Conservation (phyloP, 2,797 vertebrate species). For the Xiphorhynchus erythropygius region DNA sequence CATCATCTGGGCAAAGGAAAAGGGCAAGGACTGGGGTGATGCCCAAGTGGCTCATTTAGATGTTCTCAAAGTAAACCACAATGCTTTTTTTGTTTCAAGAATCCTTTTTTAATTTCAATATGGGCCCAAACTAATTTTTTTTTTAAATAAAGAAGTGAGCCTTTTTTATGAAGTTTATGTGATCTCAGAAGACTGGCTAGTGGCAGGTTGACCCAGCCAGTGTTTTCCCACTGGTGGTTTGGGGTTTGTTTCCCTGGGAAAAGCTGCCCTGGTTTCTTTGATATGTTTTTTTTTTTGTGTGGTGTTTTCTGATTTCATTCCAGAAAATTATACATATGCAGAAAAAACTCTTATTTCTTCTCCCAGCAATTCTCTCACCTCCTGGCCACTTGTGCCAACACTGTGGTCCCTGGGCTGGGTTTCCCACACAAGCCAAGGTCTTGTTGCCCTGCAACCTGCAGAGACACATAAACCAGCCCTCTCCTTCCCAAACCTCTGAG, state of each 20-base stretch:
- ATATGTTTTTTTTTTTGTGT: neutral
- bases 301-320: neutral
- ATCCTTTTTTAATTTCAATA: neutral
- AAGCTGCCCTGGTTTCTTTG: neutral
- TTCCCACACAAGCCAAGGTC: neutral
- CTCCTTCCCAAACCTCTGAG: neutral
- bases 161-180: neutral
- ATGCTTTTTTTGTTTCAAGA: neutral
- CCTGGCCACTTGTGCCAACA: neutral
- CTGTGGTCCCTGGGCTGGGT: neutral
- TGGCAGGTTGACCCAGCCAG: slow-evolving; percentile 47
- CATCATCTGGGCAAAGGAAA: neutral
- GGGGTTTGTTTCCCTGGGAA: neutral
- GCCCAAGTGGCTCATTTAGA: neutral
- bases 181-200: neutral
- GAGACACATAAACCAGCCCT: neutral
- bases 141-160: neutral
- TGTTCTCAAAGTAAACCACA: neutral
- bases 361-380: neutral
- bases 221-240: slow-evolving; percentile 21
- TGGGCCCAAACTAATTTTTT: neutral
- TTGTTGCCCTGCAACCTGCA: accelerated
- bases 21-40: accelerated
- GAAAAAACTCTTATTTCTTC: neutral
- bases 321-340: neutral